Conservation (phyloP, 2,113 vertebrate genomes). For the Oryzias woworae region DNA sequence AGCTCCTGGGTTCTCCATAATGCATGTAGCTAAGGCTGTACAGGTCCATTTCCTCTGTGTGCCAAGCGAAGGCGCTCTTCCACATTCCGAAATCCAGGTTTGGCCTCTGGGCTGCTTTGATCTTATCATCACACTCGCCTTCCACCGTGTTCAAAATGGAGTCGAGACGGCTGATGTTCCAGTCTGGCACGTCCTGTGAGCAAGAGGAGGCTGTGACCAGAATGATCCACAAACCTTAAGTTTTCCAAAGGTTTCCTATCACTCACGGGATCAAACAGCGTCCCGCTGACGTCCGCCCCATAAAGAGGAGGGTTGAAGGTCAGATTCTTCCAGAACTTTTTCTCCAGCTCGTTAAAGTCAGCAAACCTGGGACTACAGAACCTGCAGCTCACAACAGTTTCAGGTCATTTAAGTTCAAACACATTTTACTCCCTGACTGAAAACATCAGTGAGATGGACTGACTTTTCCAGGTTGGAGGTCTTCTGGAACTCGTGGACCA, state of each 20-base stretch:
- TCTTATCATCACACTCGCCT: conserved; percentile 91
- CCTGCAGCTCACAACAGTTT: conserved; percentile 64
- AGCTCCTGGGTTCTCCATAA: conserved; percentile 95
- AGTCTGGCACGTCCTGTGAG: conserved; percentile 81
- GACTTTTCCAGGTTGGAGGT: conserved; percentile 94
- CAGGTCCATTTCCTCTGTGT: conserved; percentile 97
- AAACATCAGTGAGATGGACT: conserved; percentile 34
- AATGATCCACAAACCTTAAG: no score
- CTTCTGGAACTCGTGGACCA: conserved; percentile 89
- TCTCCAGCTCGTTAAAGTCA: conserved; percentile 93
- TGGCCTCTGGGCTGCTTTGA: conserved; percentile 93
- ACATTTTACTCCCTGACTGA: neutral
- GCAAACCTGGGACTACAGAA: conserved; percentile 89
- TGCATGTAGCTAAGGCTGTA: conserved; percentile 98
- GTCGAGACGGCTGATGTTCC: conserved; percentile 91
- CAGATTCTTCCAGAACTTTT: conserved; percentile 98
- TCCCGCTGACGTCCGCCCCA: conserved; percentile 93
- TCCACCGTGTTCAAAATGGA: conserved; percentile 93
- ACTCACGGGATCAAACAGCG: conserved; percentile 90
- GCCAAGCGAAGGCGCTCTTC: conserved; percentile 98
- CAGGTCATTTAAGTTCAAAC: neutral
- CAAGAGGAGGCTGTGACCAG: neutral
- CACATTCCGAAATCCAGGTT: conserved; percentile 98
- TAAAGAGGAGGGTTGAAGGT: conserved; percentile 96
- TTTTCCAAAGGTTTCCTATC: neutral